Evolutionary conservation across 1,140 invertebrate species (phyloP).

Genomic region (Drosophila paulistorum): DNA sequence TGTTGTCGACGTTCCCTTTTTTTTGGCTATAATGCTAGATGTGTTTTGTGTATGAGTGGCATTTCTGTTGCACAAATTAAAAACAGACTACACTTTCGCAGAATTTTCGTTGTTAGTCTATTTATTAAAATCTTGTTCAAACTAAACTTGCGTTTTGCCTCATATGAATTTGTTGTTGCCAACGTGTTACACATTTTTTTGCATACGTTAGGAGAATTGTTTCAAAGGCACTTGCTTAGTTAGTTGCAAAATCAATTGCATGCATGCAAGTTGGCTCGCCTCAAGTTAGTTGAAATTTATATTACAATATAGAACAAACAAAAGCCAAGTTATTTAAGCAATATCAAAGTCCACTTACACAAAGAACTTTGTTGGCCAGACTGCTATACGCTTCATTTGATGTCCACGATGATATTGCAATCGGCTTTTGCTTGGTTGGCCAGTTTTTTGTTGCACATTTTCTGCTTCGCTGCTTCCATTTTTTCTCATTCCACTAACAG

Average conservation of each 20-base stretch:
- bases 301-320: not conserved
- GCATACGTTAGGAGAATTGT: not conserved
- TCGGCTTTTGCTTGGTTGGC: not conserved
- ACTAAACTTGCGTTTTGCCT: not conserved
- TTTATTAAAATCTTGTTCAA: constrained; percentile 69
- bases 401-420: not conserved
- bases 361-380: not conserved
- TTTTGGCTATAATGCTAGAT: not conserved
- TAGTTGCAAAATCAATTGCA: not conserved
- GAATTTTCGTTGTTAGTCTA: constrained; percentile 42
- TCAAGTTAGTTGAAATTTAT: not conserved
- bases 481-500: no score
- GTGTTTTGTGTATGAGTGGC: constrained; percentile 23
- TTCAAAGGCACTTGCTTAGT: not conserved
- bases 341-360: not conserved
- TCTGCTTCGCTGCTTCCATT: no score
- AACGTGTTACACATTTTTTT: no score
- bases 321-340: not conserved
- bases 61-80: constrained; percentile 67
- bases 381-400: not conserved
- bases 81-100: constrained; percentile 51
- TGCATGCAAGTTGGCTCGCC: not conserved
- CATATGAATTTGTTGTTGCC: not conserved
- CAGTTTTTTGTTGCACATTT: not conserved
- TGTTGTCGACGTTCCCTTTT: constrained; percentile 29